phyloP scores from a whole-genome alignment of 2,113 vertebrate species.

The Puma concolor region DNA sequence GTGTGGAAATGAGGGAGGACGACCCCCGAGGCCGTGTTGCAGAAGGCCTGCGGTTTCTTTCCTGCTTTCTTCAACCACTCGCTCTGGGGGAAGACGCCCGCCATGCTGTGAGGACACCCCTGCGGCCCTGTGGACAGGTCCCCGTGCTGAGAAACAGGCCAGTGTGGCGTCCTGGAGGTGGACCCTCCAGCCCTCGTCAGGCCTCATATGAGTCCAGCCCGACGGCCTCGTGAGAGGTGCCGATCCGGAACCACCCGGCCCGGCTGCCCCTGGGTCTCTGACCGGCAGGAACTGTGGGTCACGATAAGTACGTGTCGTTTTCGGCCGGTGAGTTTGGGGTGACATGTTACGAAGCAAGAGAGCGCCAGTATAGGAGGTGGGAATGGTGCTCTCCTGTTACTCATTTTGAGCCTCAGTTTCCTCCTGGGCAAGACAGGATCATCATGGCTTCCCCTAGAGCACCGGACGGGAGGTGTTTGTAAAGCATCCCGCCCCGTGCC shows the following conservation, averaged over 20 bases:
- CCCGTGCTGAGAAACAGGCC: rapidly evolving
- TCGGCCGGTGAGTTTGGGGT: no score
- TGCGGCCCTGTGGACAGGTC: not conserved
- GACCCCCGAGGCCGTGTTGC: rapidly evolving
- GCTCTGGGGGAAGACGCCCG: rapidly evolving
- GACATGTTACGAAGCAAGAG: no score
- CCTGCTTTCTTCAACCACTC: rapidly evolving
- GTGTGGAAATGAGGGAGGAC: rapidly evolving
- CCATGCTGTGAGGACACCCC: rapidly evolving
- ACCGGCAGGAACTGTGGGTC: rapidly evolving
- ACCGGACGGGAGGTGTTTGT: rapidly evolving
- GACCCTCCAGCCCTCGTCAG: not conserved
- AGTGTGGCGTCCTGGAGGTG: rapidly evolving
- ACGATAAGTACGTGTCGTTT: not conserved
- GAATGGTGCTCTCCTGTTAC: not conserved
- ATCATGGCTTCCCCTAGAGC: rapidly evolving
- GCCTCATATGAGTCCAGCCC: not conserved
- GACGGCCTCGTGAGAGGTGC: not conserved
- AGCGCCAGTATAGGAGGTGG: rapidly evolving
- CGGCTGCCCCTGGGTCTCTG: not conserved
- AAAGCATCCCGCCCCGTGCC: rapidly evolving
- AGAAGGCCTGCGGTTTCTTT: not conserved
- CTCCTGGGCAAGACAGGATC: not conserved
- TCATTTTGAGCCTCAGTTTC: not conserved
- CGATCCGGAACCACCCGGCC: not conserved